Evolutionary conservation across 2,888 invertebrate genomes (phyloP).

Genomic region (Syrphus vitripennis): DNA sequence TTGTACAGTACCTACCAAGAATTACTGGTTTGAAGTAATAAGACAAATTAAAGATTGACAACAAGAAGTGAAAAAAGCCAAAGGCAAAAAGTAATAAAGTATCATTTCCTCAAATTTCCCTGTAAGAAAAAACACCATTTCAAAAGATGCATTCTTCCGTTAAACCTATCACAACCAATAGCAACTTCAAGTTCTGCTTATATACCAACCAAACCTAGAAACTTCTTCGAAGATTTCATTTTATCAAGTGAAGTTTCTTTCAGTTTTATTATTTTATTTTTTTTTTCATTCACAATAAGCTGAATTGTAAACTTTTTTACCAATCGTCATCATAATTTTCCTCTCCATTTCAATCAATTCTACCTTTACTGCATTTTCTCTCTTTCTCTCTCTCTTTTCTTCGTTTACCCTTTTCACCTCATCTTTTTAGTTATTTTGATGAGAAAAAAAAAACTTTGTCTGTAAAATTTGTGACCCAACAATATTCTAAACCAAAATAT

Average conservation of each 20-base stretch:
- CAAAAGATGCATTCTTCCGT: slow-evolving; percentile 55
- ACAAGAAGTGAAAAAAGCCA: too few species aligned
- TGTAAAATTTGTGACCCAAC: slow-evolving; percentile 28
- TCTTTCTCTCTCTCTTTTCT: not conserved
- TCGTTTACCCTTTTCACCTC: not conserved
- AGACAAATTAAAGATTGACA: too few species aligned
- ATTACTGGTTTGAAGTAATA: too few species aligned
- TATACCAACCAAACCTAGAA: not conserved
- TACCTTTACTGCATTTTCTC: slow-evolving; percentile 29
- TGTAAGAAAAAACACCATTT: not conserved
- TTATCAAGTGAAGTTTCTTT: slow-evolving; percentile 15
- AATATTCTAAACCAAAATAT: slow-evolving; percentile 13
- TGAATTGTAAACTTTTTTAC: slow-evolving; percentile 59
- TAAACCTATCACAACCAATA: slow-evolving; percentile 36
- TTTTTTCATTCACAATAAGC: slow-evolving; percentile 27
- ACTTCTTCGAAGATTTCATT: not conserved
- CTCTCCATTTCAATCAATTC: slow-evolving; percentile 71
- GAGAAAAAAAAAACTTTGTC: slow-evolving; percentile 53
- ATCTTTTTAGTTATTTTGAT: slow-evolving; percentile 2
- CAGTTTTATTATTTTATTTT: not conserved
- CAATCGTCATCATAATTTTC: slow-evolving; percentile 69
- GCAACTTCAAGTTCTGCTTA: not conserved
- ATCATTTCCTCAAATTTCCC: slow-evolving; percentile 11
- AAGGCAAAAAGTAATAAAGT: too few species aligned
- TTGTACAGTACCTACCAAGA: too few species aligned